Percentiles rank a stretch among this genome's conserved stretches.
Evolutionary conservation across 1,140 invertebrate species (phyloP).

Genomic region (Pachyrhynchus sulphureomaculatus): DNA sequence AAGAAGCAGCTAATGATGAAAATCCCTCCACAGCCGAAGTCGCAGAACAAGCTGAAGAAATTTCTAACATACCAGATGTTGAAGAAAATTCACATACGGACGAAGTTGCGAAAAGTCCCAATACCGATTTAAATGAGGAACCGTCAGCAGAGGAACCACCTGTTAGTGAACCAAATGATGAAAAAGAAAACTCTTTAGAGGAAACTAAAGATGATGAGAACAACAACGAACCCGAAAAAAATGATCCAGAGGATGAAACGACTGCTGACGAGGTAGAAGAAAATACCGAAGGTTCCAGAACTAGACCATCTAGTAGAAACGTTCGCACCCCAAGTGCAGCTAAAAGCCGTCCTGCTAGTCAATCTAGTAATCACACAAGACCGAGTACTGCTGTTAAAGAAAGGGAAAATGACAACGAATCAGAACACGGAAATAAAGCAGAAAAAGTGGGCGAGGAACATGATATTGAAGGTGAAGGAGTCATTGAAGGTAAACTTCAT

Average conservation of each 20-base stretch:
- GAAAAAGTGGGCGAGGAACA: constrained; percentile 50
- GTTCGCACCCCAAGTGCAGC: constrained; percentile 1
- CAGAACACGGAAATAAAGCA: constrained; percentile 25
- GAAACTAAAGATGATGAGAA: constrained; percentile 41
- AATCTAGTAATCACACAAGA: constrained; percentile 3
- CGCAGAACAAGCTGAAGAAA: constrained; percentile 32
- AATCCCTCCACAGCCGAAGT: constrained; percentile 21
- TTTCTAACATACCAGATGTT: constrained; percentile 23
- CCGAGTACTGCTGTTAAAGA: constrained; percentile 11
- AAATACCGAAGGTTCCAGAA: neutral
- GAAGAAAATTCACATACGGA: constrained; percentile 15
- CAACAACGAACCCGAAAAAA: constrained; percentile 33
- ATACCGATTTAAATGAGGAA: constrained; percentile 38
- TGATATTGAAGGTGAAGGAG: constrained; percentile 41
- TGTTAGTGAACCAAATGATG: constrained; percentile 27
- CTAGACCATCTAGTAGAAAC: neutral
- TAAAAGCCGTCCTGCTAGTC: constrained; percentile 13
- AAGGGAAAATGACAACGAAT: constrained; percentile 37
- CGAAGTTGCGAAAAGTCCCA: constrained; percentile 48
- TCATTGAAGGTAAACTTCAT: constrained; percentile 37
- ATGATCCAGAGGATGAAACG: constrained; percentile 28
- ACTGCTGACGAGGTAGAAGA: constrained; percentile 19
- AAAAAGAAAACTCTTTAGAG: constrained; percentile 20
- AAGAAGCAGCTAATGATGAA: constrained; percentile 38
- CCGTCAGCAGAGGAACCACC: constrained; percentile 35